Conservation (phyloP, 2,113 vertebrate species). For the Oceanodroma tethys region DNA sequence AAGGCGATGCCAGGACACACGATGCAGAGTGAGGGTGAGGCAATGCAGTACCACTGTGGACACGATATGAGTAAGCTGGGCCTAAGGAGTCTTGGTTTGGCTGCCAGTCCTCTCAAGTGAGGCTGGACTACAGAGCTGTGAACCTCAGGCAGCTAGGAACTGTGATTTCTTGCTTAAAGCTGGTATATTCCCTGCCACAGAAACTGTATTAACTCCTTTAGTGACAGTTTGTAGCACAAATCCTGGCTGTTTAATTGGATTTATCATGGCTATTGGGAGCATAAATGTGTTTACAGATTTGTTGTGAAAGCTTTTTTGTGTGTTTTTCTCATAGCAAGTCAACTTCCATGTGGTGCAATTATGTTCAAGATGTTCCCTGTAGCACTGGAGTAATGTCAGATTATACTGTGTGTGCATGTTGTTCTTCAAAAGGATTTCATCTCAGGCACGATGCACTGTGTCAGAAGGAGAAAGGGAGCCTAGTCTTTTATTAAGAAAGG, state of each 20-base stretch:
- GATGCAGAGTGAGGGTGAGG: not conserved
- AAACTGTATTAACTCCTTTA: constrained; percentile 22
- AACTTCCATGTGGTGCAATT: constrained; percentile 53
- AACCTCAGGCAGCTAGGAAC: not conserved
- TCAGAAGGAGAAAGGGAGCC: not conserved
- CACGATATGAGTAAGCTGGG: not conserved
- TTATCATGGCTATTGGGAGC: constrained; percentile 40
- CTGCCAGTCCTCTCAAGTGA: not conserved
- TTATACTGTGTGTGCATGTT: not conserved
- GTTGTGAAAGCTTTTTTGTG: constrained; percentile 59
- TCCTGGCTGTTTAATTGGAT: constrained; percentile 54
- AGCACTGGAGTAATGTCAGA: constrained; percentile 30
- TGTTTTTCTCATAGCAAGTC: constrained; percentile 46
- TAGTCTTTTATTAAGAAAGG: not conserved
- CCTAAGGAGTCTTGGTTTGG: not conserved
- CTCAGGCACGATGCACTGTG: not conserved
- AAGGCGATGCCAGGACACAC: not conserved
- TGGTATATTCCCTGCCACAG: not conserved
- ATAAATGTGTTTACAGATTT: constrained; percentile 58
- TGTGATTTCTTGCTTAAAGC: not conserved
- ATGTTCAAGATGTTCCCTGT: constrained; percentile 43
- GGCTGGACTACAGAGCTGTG: not conserved
- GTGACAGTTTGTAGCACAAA: constrained; percentile 2
- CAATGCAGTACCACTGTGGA: not conserved
- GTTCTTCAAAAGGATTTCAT: constrained; percentile 6